Conservation (phyloP, 2,113 vertebrate species). For the Dolichallabes microphthalmus region DNA sequence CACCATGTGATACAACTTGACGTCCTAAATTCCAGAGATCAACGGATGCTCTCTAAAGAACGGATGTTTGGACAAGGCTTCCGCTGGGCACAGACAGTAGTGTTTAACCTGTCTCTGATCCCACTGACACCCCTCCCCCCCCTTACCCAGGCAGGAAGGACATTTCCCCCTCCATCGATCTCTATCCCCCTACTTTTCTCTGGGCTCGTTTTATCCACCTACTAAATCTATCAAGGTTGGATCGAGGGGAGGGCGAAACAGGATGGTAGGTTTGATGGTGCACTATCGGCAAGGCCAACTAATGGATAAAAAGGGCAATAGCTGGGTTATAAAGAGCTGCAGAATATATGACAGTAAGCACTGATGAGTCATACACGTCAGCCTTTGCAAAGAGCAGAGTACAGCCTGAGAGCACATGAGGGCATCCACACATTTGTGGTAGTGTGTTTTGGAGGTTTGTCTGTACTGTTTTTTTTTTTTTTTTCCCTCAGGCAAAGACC, state of each 20-base stretch:
- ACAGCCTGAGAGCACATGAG: background rate
- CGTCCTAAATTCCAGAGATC: constrained; percentile 54
- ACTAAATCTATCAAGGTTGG: background rate
- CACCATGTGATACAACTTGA: constrained; percentile 36
- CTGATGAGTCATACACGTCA: background rate
- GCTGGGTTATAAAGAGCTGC: background rate
- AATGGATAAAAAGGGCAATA: background rate
- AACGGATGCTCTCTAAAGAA: constrained; percentile 66
- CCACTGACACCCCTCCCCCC: constrained; percentile 31
- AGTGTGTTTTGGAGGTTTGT: background rate
- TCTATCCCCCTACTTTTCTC: background rate
- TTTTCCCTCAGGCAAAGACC: too few species aligned
- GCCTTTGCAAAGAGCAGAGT: background rate
- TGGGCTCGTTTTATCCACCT: background rate
- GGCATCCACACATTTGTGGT: background rate
- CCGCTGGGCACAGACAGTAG: constrained; percentile 59
- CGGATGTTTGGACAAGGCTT: constrained; percentile 65
- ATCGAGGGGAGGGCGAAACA: background rate
- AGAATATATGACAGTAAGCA: background rate
- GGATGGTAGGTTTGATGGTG: background rate
- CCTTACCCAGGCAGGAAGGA: constrained; percentile 13
- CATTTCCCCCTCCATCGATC: background rate
- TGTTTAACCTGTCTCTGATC: constrained; percentile 69
- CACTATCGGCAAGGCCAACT: background rate
- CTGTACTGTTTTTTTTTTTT: background rate